Evolutionary conservation across 2,888 invertebrate genomes (phyloP).

Genomic region (Temnothorax rugatulus): DNA sequence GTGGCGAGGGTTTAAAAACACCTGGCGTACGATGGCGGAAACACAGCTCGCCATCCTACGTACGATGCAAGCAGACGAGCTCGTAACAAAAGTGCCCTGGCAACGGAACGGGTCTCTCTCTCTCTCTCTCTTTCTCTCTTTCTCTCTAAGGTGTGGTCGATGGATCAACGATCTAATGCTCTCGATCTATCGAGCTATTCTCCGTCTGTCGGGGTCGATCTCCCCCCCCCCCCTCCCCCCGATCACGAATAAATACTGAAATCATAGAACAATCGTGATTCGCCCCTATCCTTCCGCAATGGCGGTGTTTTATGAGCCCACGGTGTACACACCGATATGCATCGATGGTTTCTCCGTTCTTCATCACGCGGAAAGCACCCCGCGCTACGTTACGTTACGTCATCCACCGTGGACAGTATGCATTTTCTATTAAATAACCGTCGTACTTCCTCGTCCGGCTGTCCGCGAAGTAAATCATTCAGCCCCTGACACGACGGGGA

Average conservation of each 20-base stretch:
- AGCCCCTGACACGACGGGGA: not conserved
- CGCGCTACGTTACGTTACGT: slow-evolving; percentile 15
- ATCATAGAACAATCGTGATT: slow-evolving; percentile 49
- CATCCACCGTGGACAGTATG: slow-evolving; percentile 35
- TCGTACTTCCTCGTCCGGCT: slow-evolving; percentile 44
- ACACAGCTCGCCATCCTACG: slow-evolving; percentile 29
- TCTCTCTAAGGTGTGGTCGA: slow-evolving; percentile 59
- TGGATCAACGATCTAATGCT: slow-evolving; percentile 58
- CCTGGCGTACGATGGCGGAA: slow-evolving; percentile 42
- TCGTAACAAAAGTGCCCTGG: slow-evolving; percentile 55
- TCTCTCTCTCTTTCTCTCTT: slow-evolving; percentile 14
- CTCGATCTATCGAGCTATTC: slow-evolving; percentile 21
- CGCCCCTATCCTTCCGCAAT: slow-evolving; percentile 39
- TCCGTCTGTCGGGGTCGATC: not conserved
- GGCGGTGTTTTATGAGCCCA: slow-evolving; percentile 29
- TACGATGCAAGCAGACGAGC: slow-evolving; percentile 33
- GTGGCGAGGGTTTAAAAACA: slow-evolving; percentile 38
- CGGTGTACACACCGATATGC: slow-evolving; percentile 34
- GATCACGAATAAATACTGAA: slow-evolving; percentile 53
- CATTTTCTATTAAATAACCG: slow-evolving; percentile 54
- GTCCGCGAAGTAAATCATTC: slow-evolving; percentile 26
- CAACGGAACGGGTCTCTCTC: slow-evolving; percentile 28
- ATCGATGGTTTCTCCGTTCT: slow-evolving; percentile 24
- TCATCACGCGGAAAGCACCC: not conserved
- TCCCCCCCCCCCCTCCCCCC: not conserved